phyloP scores from a whole-genome alignment of 64 coral and sea anemone genomes.

The Anthopleura sola region DNA sequence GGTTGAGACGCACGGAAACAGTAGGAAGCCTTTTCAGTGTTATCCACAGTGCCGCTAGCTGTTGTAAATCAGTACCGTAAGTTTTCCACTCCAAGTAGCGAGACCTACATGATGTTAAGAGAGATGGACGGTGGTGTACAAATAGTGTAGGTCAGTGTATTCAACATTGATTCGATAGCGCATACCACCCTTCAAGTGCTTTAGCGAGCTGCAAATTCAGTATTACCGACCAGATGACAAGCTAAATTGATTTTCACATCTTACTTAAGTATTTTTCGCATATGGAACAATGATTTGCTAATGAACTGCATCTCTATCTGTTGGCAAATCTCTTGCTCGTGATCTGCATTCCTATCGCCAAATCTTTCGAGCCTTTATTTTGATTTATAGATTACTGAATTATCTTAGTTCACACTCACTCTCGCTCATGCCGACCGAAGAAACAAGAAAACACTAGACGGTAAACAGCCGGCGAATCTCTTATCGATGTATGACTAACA shows the following conservation, averaged over 20 bases:
- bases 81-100: no score
- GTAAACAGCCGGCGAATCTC: no score
- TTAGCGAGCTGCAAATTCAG: no score
- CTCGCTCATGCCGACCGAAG: neutral
- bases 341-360: neutral
- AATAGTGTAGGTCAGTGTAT: no score
- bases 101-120: no score
- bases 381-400: neutral
- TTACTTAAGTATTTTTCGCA: neutral
- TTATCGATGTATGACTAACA: no score
- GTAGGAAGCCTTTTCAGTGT: neutral
- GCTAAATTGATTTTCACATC: neutral
- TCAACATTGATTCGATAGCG: no score
- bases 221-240: neutral
- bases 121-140: no score
- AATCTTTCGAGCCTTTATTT: neutral
- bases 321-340: neutral
- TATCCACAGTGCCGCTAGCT: neutral
- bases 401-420: neutral
- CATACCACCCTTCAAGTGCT: no score
- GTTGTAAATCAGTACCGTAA: no score
- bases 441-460: neutral
- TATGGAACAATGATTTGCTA: constrained; percentile 2
- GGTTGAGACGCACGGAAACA: neutral
- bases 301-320: neutral